These are phyloP conservation scores for Eumeta japonica DNA, from an alignment of 1,140 invertebrate genomes.

Conservation along the genomic window DNA sequence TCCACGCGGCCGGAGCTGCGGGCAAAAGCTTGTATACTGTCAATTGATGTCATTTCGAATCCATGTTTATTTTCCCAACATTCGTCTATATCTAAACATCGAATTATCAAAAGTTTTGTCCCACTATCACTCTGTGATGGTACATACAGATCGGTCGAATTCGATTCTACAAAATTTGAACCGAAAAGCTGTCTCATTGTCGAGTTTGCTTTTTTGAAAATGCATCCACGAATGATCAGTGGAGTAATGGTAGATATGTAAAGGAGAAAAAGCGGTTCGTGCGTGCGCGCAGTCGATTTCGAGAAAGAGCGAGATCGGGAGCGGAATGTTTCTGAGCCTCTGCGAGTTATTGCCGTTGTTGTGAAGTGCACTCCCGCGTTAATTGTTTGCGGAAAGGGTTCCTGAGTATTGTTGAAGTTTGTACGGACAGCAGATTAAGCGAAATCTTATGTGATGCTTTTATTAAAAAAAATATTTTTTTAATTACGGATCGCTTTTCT, in stretches of 20 bases:
- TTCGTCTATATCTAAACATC: too few species aligned
- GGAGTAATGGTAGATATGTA: constrained; percentile 28
- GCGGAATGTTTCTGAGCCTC: constrained; percentile 13
- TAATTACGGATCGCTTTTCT: too few species aligned
- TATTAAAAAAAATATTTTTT: constrained; percentile 18
- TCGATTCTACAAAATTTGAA: too few species aligned
- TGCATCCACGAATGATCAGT: constrained; percentile 1
- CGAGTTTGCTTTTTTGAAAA: background rate
- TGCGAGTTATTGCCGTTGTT: constrained; percentile 46
- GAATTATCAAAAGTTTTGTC: too few species aligned
- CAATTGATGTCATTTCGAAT: too few species aligned
- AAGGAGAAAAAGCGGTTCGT: constrained; percentile 29
- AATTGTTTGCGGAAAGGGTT: constrained; percentile 55
- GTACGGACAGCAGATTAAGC: constrained; percentile 20
- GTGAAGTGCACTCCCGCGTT: constrained; percentile 42
- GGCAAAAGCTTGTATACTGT: too few species aligned
- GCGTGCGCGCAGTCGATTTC: constrained; percentile 42
- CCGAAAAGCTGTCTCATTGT: too few species aligned
- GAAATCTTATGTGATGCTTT: constrained; percentile 8
- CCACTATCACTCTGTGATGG: too few species aligned
- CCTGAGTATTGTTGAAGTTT: constrained; percentile 40
- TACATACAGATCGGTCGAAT: too few species aligned
- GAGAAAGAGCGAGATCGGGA: constrained; percentile 24
- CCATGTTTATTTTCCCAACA: too few species aligned
- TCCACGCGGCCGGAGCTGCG: too few species aligned